Base-by-base conservation (phyloP, 2,888 invertebrate genomes). In the Eupithecia vulgata region DNA sequence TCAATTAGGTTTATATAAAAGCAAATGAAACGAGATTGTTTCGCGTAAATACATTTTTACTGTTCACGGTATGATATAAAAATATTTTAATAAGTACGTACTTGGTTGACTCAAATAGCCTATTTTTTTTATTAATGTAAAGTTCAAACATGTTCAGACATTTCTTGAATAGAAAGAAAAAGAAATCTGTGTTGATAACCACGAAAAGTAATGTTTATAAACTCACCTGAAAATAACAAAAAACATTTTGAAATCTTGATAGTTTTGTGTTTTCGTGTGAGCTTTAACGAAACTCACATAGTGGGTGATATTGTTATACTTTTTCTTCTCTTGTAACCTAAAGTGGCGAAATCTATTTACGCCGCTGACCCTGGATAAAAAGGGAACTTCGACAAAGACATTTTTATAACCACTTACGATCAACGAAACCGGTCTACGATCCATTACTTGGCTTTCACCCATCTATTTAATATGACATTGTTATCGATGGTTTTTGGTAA, bases 371-470 rank as follows among this genome's bases (percentile, higher is more conserved):
- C 71, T 61, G 65, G 68, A 66, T 68, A 68, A 71, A n/a, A 71
- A 74, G 68, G 71, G 48, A 65, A 61, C 62, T 68, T 68, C 37
- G 40, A 57, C 69, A 72, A 67, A 67, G 71, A 57, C 69, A 69
- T 75, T 75, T 68, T 72, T 74, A 74, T 74, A 71, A 72, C 67
- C 74, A 75, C 71, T 75, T 74, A 74, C 67, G 45, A 75, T 72
- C 67, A 70, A 67, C 70, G 72, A 77, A 76, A 73, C 70, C 76
- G 74, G 70, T 69, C 70, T 72, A 68, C 74, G 70, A 76, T 71
- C 69, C 68, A 73, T 74, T 37, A 73, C 76, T 79, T 80, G 76
- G 78, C 76, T 76, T 69, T 66, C 64, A 78, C 75, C 76, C 78
- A 77, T 79, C 71, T 74, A 75, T 76, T 72, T 72, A 73, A 6